Percentiles rank a stretch among this genome's conserved stretches.
Conservation (phyloP, 2,113 vertebrate genomes). For the Pseudopodoces humilis region DNA sequence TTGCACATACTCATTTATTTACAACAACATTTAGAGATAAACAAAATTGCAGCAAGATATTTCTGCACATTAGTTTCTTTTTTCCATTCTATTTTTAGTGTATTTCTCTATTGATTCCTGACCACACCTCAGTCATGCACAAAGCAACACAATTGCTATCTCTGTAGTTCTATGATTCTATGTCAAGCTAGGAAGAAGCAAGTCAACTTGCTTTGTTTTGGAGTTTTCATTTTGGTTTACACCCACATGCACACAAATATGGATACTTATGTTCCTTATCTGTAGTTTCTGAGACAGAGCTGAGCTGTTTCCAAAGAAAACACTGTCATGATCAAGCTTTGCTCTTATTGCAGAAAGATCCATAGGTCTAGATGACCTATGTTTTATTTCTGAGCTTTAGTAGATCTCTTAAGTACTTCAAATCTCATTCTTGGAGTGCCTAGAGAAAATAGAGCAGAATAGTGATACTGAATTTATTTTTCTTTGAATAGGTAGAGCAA, state of each 20-base stretch:
- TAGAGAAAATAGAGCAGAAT: background rate
- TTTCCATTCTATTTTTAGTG: background rate
- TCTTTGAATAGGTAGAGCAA: background rate
- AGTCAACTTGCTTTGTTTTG: background rate
- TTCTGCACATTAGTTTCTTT: background rate
- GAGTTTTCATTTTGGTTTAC: background rate
- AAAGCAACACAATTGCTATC: background rate
- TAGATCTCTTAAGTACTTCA: background rate
- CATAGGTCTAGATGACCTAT: background rate
- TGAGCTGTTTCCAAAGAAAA: background rate
- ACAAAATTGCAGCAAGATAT: background rate
- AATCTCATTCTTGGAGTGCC: background rate
- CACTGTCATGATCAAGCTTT: background rate
- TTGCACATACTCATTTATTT: background rate
- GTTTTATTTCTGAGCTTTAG: slow-evolving; percentile 1
- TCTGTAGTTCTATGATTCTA: background rate
- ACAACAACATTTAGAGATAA: background rate
- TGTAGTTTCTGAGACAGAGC: background rate
- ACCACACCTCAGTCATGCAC: background rate
- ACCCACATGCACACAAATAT: background rate
- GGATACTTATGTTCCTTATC: background rate
- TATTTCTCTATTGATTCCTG: background rate
- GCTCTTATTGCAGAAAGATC: background rate
- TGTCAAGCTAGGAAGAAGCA: background rate
- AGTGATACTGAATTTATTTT: background rate